phyloP scores from a whole-genome alignment of 2,113 vertebrate genomes.

The Amia ocellicauda region DNA sequence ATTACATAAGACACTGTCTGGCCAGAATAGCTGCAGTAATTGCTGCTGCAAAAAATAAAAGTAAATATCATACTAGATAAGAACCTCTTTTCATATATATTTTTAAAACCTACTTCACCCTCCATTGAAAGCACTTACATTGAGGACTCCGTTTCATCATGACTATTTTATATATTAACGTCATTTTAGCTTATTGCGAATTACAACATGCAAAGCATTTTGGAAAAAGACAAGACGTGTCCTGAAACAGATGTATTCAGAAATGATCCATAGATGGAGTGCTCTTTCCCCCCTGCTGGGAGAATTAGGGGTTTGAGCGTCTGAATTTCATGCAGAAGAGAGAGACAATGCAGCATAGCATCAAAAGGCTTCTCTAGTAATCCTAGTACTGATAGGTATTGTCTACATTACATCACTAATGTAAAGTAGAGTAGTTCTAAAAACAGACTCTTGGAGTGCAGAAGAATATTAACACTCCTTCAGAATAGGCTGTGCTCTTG shows the following conservation, averaged over 20 bases:
- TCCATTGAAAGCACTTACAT: no score
- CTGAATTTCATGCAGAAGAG: background rate
- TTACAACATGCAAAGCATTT: no score
- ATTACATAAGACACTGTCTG: constrained; percentile 17
- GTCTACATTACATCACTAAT: constrained; percentile 16
- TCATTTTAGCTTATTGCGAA: no score
- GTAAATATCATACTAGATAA: background rate
- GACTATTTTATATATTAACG: no score
- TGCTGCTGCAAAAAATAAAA: background rate
- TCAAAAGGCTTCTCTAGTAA: background rate
- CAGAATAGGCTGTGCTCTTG: constrained; percentile 7
- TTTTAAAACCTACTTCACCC: background rate
- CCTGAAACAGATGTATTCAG: no score
- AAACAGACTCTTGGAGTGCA: constrained; percentile 17
- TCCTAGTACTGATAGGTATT: background rate
- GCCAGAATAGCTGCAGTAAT: constrained; percentile 3
- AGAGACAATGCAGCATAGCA: background rate
- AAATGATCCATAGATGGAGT: no score
- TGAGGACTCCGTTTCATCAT: no score
- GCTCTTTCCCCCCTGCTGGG: no score
- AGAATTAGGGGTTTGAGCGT: background rate
- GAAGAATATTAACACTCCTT: constrained; percentile 21
- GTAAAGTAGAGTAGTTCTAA: constrained; percentile 18
- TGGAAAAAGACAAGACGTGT: no score
- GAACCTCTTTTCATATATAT: constrained; percentile 2